Evolutionary conservation across 92 coral and sea anemone genomes (phyloP), one percentile per base, ranked within the genome.

Genomic region (Parazoanthus atlanticus): DNA sequence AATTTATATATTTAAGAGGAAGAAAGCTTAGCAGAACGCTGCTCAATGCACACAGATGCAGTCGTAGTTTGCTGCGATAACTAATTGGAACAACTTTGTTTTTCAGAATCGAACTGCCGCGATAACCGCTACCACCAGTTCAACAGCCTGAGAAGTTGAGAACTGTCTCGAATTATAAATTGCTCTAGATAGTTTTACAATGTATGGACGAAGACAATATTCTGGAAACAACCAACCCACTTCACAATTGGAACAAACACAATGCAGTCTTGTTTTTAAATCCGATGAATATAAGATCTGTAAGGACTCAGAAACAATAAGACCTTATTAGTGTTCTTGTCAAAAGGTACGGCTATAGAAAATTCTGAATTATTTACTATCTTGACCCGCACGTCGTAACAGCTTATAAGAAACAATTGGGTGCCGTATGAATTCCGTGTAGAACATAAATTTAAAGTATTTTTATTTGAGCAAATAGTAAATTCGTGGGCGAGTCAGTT

Each of bases 281-380:
- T 52, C 66, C 12, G n/a, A 47, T 49, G 77, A 33, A 5, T 73
- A 31, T 52, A 16, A 52, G 58, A 52, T 29, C 1, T 38, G 80
- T 25, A 30, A 32, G 21, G 70, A 81, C 26, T 17, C 30, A 8
- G 15, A 82, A 41, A 66, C 64, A 16, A n/a, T 82, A 28, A 66
- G 75, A 16, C 12, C 58, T 25, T 25, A 34, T 36, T 66, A 65
- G 15, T 66, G 58, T 67, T 82, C 47, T 64, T 81, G 43, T 81
- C 52, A 49, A 79, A 79, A 79, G 84, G 41, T 1, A 46, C 69
- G 71, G 67, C 66, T 17, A 81, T 32, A 34, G 77, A 67, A 67
- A 9, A 38, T 66, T 67, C 38, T 82, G 25, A 82, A 82, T 41
- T 82, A 82, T 66, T 82, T 13, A 82, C 4, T 26, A 32, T 1